Conservation (phyloP, 2,888 invertebrate genomes). For the Sinelater perroti region DNA sequence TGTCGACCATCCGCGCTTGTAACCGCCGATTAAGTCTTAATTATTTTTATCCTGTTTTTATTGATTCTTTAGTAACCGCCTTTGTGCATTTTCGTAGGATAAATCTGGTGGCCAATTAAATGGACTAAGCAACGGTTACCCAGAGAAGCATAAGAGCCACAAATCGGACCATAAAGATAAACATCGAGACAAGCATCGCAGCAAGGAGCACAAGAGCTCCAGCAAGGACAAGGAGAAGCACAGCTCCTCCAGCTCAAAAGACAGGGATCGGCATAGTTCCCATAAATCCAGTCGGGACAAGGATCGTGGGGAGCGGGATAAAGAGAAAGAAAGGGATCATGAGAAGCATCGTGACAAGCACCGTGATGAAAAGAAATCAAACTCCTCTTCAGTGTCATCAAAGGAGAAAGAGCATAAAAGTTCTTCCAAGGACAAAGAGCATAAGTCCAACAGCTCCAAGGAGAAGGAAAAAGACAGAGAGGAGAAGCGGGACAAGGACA, state of each 20-base stretch:
- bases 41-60: conserved; percentile 7
- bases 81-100: conserved; percentile 39
- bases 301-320: conserved; percentile 52
- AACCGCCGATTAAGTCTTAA: conserved; percentile 9
- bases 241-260: conserved; percentile 55
- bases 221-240: conserved; percentile 58
- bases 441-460: conserved; percentile 45
- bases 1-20: no score
- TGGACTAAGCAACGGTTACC: conserved; percentile 82
- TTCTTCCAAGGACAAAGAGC: conserved; percentile 59
- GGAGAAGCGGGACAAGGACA: conserved; percentile 66
- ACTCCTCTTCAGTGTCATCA: conserved; percentile 38
- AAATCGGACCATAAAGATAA: conserved; percentile 72
- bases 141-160: conserved; percentile 64
- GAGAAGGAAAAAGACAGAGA: conserved; percentile 44
- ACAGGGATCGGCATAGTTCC: conserved; percentile 53
- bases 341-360: conserved; percentile 57
- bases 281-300: conserved; percentile 62
- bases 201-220: conserved; percentile 72
- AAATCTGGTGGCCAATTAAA: conserved; percentile 69
- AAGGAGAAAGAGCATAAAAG: conserved; percentile 62
- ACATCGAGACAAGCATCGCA: conserved; percentile 71
- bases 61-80: no score
- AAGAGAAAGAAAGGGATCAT: conserved; percentile 51
- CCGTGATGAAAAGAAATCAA: conserved; percentile 47